A percentile compares a stretch with the other conserved stretches of the same genome.
These are phyloP conservation scores for Tenthredo distinguenda DNA, from an alignment of 2,888 invertebrate genomes.

Conservation along the genomic window DNA sequence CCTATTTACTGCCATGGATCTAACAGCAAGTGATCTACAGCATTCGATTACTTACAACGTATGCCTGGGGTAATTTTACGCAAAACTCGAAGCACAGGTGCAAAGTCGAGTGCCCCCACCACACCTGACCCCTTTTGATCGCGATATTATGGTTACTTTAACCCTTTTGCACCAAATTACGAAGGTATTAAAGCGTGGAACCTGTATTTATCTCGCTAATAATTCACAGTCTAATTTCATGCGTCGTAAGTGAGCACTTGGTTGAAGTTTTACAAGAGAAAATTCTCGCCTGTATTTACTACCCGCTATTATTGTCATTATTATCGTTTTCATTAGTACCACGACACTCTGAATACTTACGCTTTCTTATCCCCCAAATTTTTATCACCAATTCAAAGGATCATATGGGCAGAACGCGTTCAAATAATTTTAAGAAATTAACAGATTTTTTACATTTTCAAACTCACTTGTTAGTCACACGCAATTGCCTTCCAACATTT, in stretches of 20 bases:
- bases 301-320: conserved; percentile 24
- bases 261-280: conserved; percentile 29
- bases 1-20: neutral
- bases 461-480: neutral
- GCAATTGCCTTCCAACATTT: neutral
- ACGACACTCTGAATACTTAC: neutral
- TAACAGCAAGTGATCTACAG: neutral
- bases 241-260: conserved; percentile 45
- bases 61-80: neutral
- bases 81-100: conserved; percentile 45
- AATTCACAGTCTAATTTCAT: conserved; percentile 49
- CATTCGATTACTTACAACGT: conserved; percentile 28
- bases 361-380: neutral
- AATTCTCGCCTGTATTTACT: conserved; percentile 12
- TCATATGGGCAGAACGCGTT: neutral
- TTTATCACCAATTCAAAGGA: neutral
- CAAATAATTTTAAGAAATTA: neutral
- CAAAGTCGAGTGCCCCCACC: conserved; percentile 22
- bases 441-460: neutral
- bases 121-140: conserved; percentile 23
- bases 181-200: conserved; percentile 37
- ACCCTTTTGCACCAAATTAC: conserved; percentile 52
- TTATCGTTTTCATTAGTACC: conserved; percentile 12
- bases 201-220: conserved; percentile 49
- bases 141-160: conserved; percentile 20